A percentile compares a stretch with the other conserved stretches of the same genome.
These are phyloP conservation scores for Stictonetta naevosa DNA, from an alignment of 2,113 vertebrate species.

Conservation along the genomic window DNA sequence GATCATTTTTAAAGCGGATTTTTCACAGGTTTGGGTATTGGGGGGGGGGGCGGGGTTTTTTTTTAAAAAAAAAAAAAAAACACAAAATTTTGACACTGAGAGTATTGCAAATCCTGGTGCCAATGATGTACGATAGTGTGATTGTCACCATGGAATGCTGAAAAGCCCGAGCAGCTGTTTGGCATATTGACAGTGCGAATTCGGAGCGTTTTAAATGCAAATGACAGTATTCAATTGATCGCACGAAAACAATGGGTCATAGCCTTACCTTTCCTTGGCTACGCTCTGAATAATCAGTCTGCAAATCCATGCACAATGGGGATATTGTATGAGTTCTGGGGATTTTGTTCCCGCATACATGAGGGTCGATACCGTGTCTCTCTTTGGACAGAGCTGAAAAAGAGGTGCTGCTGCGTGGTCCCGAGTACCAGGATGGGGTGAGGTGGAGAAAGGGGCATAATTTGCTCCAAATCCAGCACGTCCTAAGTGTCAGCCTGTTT, in stretches of 20 bases:
- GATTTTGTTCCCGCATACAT: slow-evolving; percentile 15
- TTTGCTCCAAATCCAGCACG: slow-evolving; percentile 20
- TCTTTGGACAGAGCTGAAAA: background rate
- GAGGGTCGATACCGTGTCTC: background rate
- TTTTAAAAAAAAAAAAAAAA: background rate
- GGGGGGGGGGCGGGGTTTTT: background rate
- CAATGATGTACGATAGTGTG: slow-evolving; percentile 78
- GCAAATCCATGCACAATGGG: slow-evolving; percentile 60
- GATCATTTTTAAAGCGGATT: slow-evolving; percentile 71
- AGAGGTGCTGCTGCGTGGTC: background rate
- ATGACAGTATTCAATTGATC: slow-evolving; percentile 79
- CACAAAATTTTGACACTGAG: slow-evolving; percentile 77
- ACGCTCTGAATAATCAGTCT: slow-evolving; percentile 57
- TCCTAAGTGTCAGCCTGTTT: slow-evolving; percentile 45
- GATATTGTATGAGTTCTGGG: slow-evolving; percentile 48
- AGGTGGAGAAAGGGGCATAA: background rate
- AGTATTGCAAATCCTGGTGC: slow-evolving; percentile 81
- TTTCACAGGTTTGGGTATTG: slow-evolving; percentile 75
- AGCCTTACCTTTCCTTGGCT: slow-evolving; percentile 63
- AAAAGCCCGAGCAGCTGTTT: slow-evolving; percentile 84
- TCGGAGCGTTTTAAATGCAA: slow-evolving; percentile 78
- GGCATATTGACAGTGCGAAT: slow-evolving; percentile 78
- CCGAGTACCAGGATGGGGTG: background rate
- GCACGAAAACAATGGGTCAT: slow-evolving; percentile 55
- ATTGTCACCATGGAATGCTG: slow-evolving; percentile 82